Percentiles rank a stretch among this genome's conserved stretches.
Evolutionary conservation across 2,113 vertebrate species (phyloP).

Genomic region (Sarotherodon lohbergeri): DNA sequence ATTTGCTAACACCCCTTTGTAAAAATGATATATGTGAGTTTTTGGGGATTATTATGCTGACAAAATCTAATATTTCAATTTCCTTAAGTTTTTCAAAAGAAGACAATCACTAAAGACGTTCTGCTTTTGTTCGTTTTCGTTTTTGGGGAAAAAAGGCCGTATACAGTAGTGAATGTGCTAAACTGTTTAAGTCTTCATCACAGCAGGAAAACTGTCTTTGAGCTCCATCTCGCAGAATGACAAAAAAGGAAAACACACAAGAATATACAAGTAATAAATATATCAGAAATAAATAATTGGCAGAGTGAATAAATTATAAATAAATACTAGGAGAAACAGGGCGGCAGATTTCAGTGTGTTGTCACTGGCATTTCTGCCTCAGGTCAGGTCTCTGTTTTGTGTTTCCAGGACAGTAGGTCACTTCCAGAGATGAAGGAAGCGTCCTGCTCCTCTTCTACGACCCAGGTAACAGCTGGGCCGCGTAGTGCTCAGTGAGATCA

Average conservation of each 20-base stretch:
- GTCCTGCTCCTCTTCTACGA: constrained; percentile 21
- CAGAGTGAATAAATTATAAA: constrained; percentile 50
- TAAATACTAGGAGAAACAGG: constrained; percentile 22
- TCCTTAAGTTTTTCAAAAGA: background rate
- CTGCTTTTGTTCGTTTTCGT: background rate
- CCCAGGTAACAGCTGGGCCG: constrained; percentile 22
- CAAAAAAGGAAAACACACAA: background rate
- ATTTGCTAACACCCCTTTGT: background rate
- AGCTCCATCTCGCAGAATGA: constrained; percentile 13
- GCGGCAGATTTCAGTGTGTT: background rate
- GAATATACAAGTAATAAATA: constrained; percentile 45
- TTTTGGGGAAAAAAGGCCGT: background rate
- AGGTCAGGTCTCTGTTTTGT: background rate
- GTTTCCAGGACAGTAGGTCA: background rate
- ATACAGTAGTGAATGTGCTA: background rate
- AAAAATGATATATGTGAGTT: background rate
- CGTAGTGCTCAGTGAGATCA: background rate
- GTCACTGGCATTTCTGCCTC: constrained; percentile 6
- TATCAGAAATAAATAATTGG: constrained; percentile 57
- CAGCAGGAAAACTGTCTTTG: constrained; percentile 2
- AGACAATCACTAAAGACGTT: background rate
- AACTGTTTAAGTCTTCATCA: constrained; percentile 1
- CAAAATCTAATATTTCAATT: background rate
- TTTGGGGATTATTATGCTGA: background rate
- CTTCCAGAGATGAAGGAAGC: constrained; percentile 3